phyloP scores from a whole-genome alignment of 2,797 vertebrate species.

The Galagoides demidoff region DNA sequence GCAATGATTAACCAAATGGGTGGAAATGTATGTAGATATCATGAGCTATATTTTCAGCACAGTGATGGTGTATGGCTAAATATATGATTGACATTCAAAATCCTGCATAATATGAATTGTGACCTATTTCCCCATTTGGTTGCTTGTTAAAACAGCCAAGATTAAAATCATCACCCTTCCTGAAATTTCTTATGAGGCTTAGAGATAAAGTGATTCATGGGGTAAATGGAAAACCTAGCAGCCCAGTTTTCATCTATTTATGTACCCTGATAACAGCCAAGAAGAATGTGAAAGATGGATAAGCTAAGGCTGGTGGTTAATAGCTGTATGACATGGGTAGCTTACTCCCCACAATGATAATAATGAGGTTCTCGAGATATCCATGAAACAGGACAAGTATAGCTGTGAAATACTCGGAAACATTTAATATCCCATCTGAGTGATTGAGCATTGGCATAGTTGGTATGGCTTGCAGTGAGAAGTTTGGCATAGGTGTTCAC shows the following conservation, averaged over 20 bases:
- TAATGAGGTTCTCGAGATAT: not conserved
- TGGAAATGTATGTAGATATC: constrained; percentile 9
- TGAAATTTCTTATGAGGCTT: not conserved
- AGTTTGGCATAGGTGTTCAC: not conserved
- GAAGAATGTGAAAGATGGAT: not conserved
- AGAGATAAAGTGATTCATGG: constrained; percentile 30
- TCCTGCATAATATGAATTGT: not conserved
- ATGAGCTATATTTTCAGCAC: constrained; percentile 48
- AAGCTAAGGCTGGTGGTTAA: not conserved
- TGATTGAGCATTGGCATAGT: not conserved
- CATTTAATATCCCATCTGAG: not conserved
- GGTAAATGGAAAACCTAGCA: constrained; percentile 16
- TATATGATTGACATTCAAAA: constrained; percentile 60
- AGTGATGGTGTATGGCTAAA: not conserved
- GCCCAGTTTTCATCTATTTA: constrained; percentile 9
- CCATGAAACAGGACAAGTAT: constrained; percentile 17
- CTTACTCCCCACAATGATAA: not conserved
- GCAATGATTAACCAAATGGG: not conserved
- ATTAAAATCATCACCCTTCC: constrained; percentile 40
- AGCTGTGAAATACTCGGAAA: not conserved
- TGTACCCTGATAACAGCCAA: not conserved
- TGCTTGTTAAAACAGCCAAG: constrained; percentile 25
- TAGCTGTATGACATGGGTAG: not conserved
- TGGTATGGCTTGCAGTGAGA: not conserved
- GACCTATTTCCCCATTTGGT: constrained; percentile 59